These are phyloP conservation scores for Eudasyphora cyanicolor DNA, from an alignment of 2,888 invertebrate genomes.

Conservation along the genomic window DNA sequence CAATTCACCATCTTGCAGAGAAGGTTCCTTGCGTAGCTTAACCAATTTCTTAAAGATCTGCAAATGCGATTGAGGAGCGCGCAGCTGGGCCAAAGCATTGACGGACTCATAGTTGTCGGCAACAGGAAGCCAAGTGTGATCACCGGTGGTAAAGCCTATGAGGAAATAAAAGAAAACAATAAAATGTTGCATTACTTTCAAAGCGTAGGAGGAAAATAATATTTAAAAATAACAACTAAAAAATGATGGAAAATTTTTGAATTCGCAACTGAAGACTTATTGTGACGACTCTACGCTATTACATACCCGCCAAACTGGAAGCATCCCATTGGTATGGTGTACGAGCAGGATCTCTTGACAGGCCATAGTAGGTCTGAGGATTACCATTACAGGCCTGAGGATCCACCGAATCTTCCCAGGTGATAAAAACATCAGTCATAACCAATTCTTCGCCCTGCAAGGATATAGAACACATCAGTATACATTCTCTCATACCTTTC, in stretches of 20 bases:
- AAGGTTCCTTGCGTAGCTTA: constrained; percentile 81
- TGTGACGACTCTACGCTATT: not conserved
- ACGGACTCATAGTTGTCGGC: constrained; percentile 82
- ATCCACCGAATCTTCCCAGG: constrained; percentile 82
- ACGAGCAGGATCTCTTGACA: constrained; percentile 82
- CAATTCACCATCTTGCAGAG: constrained; percentile 73
- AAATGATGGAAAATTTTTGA: not conserved
- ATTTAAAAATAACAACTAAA: not conserved
- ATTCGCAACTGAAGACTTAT: not conserved
- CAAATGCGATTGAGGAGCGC: constrained; percentile 82
- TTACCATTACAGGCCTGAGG: constrained; percentile 82
- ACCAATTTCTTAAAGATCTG: constrained; percentile 84
- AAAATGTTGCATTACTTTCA: not conserved
- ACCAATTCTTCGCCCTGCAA: constrained; percentile 86
- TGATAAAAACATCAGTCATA: constrained; percentile 82
- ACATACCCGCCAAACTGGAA: constrained; percentile 77
- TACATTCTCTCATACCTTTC: not conserved
- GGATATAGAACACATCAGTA: not conserved
- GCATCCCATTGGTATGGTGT: constrained; percentile 85
- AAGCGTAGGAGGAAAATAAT: not conserved
- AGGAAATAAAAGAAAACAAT: not conserved
- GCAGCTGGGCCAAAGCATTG: constrained; percentile 83
- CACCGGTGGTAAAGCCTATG: constrained; percentile 75
- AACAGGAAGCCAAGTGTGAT: constrained; percentile 86
- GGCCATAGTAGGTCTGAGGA: constrained; percentile 76